Evolutionary conservation across 2,113 vertebrate species (phyloP).

Genomic region (Barnardius zonarius): DNA sequence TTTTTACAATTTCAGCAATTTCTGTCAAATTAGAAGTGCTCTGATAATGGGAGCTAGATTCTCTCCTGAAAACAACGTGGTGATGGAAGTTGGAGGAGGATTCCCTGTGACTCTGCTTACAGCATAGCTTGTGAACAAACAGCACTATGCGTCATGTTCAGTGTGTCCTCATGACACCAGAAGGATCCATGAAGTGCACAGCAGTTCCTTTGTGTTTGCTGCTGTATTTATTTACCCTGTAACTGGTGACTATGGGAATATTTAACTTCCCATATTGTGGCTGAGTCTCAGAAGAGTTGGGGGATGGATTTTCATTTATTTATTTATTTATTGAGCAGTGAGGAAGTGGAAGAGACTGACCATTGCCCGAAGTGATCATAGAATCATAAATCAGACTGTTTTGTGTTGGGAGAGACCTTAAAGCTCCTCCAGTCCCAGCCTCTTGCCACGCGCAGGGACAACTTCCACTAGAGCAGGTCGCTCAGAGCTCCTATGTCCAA

Average conservation of each 20-base stretch:
- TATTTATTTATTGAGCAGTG: background rate
- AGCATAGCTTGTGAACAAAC: background rate
- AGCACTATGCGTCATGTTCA: rapidly evolving
- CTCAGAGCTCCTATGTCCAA: background rate
- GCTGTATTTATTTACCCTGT: background rate
- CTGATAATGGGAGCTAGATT: background rate
- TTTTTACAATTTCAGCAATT: background rate
- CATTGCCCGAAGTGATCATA: background rate
- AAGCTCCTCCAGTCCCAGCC: background rate
- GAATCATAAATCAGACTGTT: background rate
- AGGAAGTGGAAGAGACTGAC: background rate
- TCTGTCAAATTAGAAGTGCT: background rate
- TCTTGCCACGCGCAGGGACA: background rate
- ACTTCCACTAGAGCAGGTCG: background rate
- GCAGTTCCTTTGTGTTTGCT: background rate
- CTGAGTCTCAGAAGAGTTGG: background rate
- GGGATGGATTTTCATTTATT: background rate
- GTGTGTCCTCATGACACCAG: rapidly evolving
- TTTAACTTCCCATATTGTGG: rapidly evolving
- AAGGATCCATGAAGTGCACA: rapidly evolving
- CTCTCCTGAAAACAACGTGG: rapidly evolving
- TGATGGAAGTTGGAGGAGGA: background rate
- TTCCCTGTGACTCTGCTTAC: background rate
- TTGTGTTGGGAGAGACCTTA: background rate
- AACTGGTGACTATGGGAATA: background rate